A percentile compares a stretch with the other conserved stretches of the same genome.
These are phyloP conservation scores for Psittacula cyanocephala DNA, from an alignment of 2,113 vertebrate species.

Conservation along the genomic window DNA sequence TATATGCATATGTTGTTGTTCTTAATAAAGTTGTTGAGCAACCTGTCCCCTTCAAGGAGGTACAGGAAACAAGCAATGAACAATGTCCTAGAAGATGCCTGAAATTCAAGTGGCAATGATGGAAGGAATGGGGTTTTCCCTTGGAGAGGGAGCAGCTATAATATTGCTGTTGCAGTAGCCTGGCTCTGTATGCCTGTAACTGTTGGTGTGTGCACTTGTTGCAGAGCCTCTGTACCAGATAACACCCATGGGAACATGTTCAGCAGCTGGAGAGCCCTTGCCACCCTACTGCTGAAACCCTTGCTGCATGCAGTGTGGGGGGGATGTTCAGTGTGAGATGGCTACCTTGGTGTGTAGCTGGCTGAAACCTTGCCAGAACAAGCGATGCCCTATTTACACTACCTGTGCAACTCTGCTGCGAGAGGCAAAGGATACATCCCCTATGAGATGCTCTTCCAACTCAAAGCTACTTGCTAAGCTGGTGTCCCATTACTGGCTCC, in stretches of 20 bases:
- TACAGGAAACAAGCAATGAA: not conserved
- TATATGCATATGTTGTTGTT: not conserved
- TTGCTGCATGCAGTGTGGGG: rapidly evolving
- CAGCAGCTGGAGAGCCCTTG: not conserved
- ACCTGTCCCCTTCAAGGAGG: not conserved
- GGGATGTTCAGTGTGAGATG: not conserved
- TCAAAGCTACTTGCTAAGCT: not conserved
- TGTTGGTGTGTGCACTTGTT: not conserved
- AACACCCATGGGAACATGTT: rapidly evolving
- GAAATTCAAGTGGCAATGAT: not conserved
- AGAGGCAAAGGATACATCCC: not conserved
- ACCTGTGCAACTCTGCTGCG: not conserved
- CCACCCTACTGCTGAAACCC: not conserved
- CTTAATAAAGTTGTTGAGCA: not conserved
- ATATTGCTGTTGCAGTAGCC: not conserved
- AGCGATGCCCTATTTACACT: rapidly evolving
- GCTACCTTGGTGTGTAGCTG: not conserved
- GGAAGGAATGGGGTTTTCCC: not conserved
- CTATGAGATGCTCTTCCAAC: not conserved
- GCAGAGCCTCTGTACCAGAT: not conserved
- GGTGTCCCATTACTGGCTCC: not conserved
- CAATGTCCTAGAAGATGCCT: not conserved
- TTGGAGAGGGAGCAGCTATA: not conserved
- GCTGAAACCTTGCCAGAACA: not conserved
- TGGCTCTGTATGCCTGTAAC: not conserved